Base-by-base conservation (phyloP, 2,888 invertebrate genomes). In the Protonemura montana region DNA sequence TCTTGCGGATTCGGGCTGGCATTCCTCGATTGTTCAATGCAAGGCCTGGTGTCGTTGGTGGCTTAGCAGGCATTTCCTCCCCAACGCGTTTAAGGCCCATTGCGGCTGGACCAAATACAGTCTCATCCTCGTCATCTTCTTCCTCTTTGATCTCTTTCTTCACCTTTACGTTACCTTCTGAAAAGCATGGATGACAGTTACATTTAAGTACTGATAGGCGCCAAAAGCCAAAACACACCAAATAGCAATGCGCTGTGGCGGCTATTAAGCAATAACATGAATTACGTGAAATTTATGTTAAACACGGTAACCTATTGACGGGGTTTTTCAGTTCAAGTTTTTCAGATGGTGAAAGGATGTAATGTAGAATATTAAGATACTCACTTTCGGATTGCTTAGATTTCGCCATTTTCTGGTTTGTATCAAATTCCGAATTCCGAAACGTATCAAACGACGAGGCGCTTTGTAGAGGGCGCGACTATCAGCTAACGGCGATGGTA, bases 1-100 rank as follows among this genome's bases (percentile, higher is more conserved):
- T 96, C 91, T 98, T 98, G 41, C 98, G 93, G 88, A 97, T 97
- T 87, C 98, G 93, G 5, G 96, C 97, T 86, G 98, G 98, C 97
- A 97, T 97, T 82, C 97, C 97, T 89, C 97, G 93, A 0, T 97
- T 95, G 90, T 97, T 97, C 0, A 97, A 92, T 88, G 96, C 95
- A 91, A 96, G 95, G n/a, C 95, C 94, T 30, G 96, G 96, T 90
- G 95, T 95, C 3, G 93, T 93, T 89, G 94, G 93, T 86, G 94
- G 94, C 91, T 94, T 94, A 86, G 95, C 95, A 87, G 95, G 95
- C 88, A 94, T 93, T 88, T 94, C 94, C 0, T 96, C 95, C 26
- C 97, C 97, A 80, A 97, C 96, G 90, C 97, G 93, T 90, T 96
- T 96, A 42, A 97, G 91, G 6, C 97, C 97, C 86, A 97, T 93